Evolutionary conservation across 2,797 vertebrate species (phyloP).

Genomic region (Microctenopoma lineatum): DNA sequence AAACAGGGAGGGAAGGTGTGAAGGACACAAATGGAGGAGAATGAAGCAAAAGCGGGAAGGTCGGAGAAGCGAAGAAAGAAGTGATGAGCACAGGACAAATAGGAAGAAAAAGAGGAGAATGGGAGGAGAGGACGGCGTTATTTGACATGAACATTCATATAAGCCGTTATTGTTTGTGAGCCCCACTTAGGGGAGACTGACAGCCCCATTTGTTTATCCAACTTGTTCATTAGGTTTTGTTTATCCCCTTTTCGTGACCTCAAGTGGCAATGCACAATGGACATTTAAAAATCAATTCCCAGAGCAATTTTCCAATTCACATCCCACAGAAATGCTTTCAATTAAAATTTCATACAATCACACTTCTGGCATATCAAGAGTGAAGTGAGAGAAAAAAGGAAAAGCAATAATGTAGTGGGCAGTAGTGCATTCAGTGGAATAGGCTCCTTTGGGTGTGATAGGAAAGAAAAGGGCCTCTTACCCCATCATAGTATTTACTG

Average conservation of each 20-base stretch:
- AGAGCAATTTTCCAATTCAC: conserved; percentile 83
- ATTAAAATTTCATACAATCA: conserved; percentile 82
- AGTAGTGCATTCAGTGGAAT: conserved; percentile 76
- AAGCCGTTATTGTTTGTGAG: conserved; percentile 62
- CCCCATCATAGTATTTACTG: conserved; percentile 99
- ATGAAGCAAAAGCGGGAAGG: conserved; percentile 16
- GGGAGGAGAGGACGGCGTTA: conserved; percentile 48
- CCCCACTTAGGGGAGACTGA: conserved; percentile 72
- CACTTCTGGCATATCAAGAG: conserved; percentile 77
- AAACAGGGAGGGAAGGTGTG: conserved; percentile 31
- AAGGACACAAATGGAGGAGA: conserved; percentile 20
- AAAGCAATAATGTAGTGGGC: conserved; percentile 74
- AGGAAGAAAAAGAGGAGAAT: conserved; percentile 26
- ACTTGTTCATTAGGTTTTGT: conserved; percentile 81
- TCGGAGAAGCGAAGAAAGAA: conserved; percentile 2
- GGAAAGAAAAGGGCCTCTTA: conserved; percentile 78
- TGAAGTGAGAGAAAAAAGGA: conserved; percentile 45
- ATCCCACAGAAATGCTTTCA: conserved; percentile 82
- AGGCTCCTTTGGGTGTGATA: conserved; percentile 68
- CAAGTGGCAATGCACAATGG: conserved; percentile 73
- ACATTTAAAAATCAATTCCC: conserved; percentile 79
- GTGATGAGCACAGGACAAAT: conserved; percentile 28
- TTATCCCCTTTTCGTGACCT: conserved; percentile 76
- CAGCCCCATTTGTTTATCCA: conserved; percentile 77
- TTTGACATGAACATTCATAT: conserved; percentile 63